Conservation (phyloP, 2,888 invertebrate species). For the Gastracanthus pulcherrimus region DNA sequence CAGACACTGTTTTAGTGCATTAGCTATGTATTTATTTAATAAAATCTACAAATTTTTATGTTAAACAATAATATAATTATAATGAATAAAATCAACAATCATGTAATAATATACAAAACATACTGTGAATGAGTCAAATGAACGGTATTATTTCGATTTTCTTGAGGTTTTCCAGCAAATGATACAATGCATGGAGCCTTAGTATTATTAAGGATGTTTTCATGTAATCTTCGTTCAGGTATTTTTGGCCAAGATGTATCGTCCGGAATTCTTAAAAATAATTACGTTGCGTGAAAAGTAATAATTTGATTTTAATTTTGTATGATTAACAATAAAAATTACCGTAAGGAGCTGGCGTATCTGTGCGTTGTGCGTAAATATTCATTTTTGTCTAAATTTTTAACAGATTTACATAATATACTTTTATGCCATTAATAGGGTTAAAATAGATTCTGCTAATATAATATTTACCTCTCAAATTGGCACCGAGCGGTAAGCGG, state of each 20-base stretch:
- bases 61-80: not conserved
- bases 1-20: not conserved
- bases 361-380: not conserved
- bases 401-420: too few species aligned
- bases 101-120: conserved; percentile 42
- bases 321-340: conserved; percentile 41
- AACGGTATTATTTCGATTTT: conserved; percentile 63
- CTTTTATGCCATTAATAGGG: not conserved
- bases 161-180: conserved; percentile 66
- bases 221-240: conserved; percentile 67
- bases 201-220: conserved; percentile 64
- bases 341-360: conserved; percentile 68
- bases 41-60: not conserved
- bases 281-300: not conserved
- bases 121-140: conserved; percentile 65
- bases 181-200: conserved; percentile 69
- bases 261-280: conserved; percentile 67
- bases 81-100: not conserved
- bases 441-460: not conserved
- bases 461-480: conserved; percentile 34
- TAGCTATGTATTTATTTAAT: not conserved
- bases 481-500: conserved; percentile 21
- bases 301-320: not conserved
- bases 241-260: conserved; percentile 75
- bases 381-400: conserved; percentile 32